A percentile compares a stretch with the other conserved stretches of the same genome.
phyloP scores from a whole-genome alignment of 2,888 invertebrate species.

The Hoplodrina blanda region DNA sequence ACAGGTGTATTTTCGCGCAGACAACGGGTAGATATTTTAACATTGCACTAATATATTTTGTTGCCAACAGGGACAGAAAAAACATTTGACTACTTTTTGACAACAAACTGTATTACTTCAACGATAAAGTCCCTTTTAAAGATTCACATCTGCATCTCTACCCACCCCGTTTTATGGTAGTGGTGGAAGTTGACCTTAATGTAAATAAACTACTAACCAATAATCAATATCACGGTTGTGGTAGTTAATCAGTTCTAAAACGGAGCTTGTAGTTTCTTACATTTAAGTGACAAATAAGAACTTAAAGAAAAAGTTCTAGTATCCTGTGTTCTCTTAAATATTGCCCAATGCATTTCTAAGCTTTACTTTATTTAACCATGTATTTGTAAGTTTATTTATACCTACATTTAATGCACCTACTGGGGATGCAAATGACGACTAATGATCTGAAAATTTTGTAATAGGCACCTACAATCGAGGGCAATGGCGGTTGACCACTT shows the following conservation, averaged over 20 bases:
- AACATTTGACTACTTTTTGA: no score
- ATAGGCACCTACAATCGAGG: background rate
- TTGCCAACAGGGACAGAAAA: no score
- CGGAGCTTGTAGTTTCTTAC: background rate
- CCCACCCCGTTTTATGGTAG: no score
- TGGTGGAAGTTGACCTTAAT: background rate
- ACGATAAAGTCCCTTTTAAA: no score
- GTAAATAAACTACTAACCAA: constrained; percentile 1
- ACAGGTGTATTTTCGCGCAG: no score
- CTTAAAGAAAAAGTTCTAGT: background rate
- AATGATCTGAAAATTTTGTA: constrained; percentile 15
- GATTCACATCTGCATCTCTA: no score
- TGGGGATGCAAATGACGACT: constrained; percentile 8
- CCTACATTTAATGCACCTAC: constrained; percentile 9
- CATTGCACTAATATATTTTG: no score
- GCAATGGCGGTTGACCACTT: no score
- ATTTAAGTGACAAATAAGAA: background rate
- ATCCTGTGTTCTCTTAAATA: constrained; percentile 11
- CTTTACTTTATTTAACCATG: constrained; percentile 44
- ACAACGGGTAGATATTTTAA: no score
- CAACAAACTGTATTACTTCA: no score
- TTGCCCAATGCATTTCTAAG: constrained; percentile 48
- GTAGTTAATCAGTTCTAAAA: background rate
- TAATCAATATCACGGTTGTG: background rate
- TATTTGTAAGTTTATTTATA: constrained; percentile 30